Evolutionary conservation across 2,888 invertebrate genomes (phyloP).

Genomic region (Tetrapedia diversipes): DNA sequence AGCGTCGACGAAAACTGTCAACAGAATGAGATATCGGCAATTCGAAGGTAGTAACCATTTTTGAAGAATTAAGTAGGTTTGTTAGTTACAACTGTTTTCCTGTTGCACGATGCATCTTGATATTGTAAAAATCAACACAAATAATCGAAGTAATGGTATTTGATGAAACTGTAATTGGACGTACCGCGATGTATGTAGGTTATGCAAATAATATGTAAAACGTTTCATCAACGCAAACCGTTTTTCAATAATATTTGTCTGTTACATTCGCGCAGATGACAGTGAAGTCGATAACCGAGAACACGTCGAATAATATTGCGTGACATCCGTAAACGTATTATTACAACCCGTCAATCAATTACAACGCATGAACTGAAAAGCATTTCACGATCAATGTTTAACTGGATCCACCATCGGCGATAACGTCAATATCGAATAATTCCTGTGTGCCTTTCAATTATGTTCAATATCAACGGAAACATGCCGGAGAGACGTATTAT

Average conservation of each 20-base stretch:
- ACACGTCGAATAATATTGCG: neutral
- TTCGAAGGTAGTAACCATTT: no score
- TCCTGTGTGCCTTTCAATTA: neutral
- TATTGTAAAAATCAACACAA: no score
- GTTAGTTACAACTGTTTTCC: no score
- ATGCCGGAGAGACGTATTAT: no score
- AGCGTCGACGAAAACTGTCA: no score
- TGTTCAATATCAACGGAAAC: neutral
- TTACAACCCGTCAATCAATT: conserved; percentile 22
- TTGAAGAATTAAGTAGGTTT: no score
- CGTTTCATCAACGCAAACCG: neutral
- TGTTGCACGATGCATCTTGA: no score
- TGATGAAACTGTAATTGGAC: neutral
- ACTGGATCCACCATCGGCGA: conserved; percentile 2
- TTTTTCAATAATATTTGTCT: conserved; percentile 10
- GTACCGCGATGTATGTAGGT: neutral
- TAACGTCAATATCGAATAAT: neutral
- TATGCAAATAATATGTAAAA: neutral
- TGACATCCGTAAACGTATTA: conserved; percentile 22
- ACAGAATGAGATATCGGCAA: no score
- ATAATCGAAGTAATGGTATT: neutral
- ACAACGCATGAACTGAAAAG: conserved; percentile 5
- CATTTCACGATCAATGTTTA: conserved; percentile 18
- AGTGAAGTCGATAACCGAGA: conserved; percentile 10
- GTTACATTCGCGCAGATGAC: neutral